A percentile compares a stretch with the other conserved stretches of the same genome.
Evolutionary conservation across 2,113 vertebrate genomes (phyloP).

Genomic region (Mirounga angustirostris): DNA sequence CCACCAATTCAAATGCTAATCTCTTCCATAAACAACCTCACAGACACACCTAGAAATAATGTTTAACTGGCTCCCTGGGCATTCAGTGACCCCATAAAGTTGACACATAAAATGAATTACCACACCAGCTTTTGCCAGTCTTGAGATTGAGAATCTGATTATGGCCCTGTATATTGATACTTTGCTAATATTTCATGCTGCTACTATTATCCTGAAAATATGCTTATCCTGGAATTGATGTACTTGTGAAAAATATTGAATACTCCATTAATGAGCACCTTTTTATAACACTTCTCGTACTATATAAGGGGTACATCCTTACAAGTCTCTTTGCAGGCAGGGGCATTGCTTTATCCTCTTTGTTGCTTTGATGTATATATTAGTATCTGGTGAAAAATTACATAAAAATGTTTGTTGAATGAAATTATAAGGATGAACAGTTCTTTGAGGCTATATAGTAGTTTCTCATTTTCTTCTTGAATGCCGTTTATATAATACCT

Average conservation of each 20-base stretch:
- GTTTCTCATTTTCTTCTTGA: neutral
- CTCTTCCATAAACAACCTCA: neutral
- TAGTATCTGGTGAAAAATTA: constrained; percentile 11
- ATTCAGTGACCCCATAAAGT: neutral
- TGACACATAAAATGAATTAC: neutral
- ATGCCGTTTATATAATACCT: neutral
- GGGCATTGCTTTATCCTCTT: neutral
- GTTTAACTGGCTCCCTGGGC: neutral
- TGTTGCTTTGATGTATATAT: neutral
- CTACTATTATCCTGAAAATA: neutral
- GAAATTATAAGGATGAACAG: neutral
- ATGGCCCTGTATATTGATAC: neutral
- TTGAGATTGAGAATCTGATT: neutral
- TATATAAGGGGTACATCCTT: neutral
- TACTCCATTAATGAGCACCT: neutral
- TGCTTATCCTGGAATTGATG: neutral
- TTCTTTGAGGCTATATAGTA: neutral
- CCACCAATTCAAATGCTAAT: neutral
- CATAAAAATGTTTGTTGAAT: neutral
- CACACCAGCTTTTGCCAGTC: neutral
- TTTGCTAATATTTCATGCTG: neutral
- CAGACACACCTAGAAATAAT: neutral
- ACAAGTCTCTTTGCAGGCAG: neutral
- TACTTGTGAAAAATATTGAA: constrained; percentile 24
- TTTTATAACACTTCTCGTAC: neutral